phyloP scores from a whole-genome alignment of 2,888 invertebrate species.

The Drosophila heteroneura region DNA sequence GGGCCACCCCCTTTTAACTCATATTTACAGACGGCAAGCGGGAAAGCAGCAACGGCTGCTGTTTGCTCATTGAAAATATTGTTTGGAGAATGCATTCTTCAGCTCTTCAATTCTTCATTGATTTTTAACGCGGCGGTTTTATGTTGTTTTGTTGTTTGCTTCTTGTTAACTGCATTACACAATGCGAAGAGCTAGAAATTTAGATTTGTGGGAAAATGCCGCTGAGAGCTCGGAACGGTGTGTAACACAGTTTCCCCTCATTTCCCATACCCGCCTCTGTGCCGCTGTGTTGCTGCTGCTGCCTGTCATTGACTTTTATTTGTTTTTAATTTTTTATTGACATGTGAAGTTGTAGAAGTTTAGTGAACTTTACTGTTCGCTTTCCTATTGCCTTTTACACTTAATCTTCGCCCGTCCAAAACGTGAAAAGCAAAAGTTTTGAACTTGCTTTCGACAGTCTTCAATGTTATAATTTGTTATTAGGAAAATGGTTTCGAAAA shows the following conservation, averaged over 20 bases:
- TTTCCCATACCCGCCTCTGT: constrained; percentile 4
- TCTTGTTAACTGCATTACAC: constrained; percentile 81
- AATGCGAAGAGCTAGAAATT: constrained; percentile 70
- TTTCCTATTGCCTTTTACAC: constrained; percentile 52
- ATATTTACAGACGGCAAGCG: constrained; percentile 42
- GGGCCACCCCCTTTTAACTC: constrained; percentile 40
- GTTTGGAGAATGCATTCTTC: constrained; percentile 72
- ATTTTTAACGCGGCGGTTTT: constrained; percentile 53
- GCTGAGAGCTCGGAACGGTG: constrained; percentile 23
- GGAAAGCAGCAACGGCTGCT: constrained; percentile 54
- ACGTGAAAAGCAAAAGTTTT: constrained; percentile 74
- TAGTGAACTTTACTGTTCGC: constrained; percentile 71
- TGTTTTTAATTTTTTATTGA: constrained; percentile 82
- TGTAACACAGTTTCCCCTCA: neutral
- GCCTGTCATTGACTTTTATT: constrained; percentile 76
- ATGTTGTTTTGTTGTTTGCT: constrained; percentile 62
- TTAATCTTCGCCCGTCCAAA: constrained; percentile 24
- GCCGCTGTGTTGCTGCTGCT: constrained; percentile 5
- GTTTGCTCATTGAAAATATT: constrained; percentile 63
- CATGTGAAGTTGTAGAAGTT: constrained; percentile 79
- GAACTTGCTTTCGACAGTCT: constrained; percentile 38
- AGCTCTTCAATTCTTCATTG: constrained; percentile 65
- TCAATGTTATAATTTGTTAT: constrained; percentile 29
- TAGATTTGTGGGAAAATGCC: constrained; percentile 79
- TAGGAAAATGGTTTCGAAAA: constrained; percentile 16